Conservation (phyloP, 1,140 invertebrate species). For the Drosophila azteca region DNA sequence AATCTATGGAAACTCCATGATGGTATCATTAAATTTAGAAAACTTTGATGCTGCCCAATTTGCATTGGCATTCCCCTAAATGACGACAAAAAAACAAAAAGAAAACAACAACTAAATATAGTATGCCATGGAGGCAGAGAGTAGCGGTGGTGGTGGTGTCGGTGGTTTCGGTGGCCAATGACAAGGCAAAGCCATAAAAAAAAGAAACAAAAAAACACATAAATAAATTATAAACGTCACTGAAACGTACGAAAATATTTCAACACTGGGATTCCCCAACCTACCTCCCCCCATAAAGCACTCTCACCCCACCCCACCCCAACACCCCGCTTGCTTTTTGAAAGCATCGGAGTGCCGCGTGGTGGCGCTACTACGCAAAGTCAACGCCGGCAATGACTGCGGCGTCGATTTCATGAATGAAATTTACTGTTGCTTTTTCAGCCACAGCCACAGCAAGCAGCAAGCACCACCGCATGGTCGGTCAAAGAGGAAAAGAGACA, state of each 20-base stretch:
- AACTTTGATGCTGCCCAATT: constrained; percentile 20
- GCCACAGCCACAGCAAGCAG: neutral
- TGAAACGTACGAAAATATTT: constrained; percentile 41
- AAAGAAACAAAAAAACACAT: constrained; percentile 32
- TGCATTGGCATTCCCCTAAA: constrained; percentile 17
- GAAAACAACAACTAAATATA: constrained; percentile 17
- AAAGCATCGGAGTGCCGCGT: no score
- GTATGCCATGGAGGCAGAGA: constrained; percentile 12
- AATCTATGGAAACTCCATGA: constrained; percentile 40
- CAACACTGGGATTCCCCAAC: constrained; percentile 25
- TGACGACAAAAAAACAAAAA: neutral
- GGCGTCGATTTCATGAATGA: constrained; percentile 68
- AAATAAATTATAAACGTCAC: constrained; percentile 73
- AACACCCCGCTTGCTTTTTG: no score
- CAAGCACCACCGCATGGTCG: constrained; percentile 13
- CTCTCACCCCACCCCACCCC: neutral
- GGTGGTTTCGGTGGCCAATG: constrained; percentile 15
- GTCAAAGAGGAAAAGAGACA: constrained; percentile 18
- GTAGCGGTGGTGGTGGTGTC: neutral
- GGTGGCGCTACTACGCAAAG: constrained; percentile 19
- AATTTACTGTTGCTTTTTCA: constrained; percentile 62
- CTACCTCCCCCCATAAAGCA: constrained; percentile 1
- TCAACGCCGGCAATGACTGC: constrained; percentile 18
- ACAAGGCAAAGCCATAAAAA: constrained; percentile 46
- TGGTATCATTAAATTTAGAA: constrained; percentile 53